Evolutionary conservation across 2,797 vertebrate genomes (phyloP).

Genomic region (Odontamblyopus rebecca): DNA sequence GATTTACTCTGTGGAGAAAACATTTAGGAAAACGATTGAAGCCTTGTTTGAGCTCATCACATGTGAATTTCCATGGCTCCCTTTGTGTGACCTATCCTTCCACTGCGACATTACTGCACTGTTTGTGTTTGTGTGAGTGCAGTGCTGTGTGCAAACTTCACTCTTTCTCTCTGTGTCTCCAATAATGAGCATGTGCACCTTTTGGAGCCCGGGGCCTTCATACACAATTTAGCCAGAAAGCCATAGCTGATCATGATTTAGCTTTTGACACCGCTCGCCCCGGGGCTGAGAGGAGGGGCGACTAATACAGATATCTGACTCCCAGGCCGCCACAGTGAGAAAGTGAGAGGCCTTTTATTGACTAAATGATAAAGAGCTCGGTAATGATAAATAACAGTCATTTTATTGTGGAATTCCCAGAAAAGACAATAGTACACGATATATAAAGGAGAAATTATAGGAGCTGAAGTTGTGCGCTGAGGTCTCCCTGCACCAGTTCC

Average conservation of each 20-base stretch:
- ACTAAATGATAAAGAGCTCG: slow-evolving; percentile 99
- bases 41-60: too few relatives aligned
- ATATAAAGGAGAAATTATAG: slow-evolving; percentile 88
- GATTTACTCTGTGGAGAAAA: neutral
- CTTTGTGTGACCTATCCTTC: slow-evolving; percentile 41
- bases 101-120: slow-evolving; percentile 66
- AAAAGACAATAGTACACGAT: slow-evolving; percentile 97
- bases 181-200: slow-evolving; percentile 99
- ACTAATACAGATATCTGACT: slow-evolving; percentile 99
- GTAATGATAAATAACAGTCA: slow-evolving; percentile 99
- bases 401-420: slow-evolving; percentile 99
- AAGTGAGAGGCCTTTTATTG: slow-evolving; percentile 98
- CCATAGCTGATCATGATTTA: slow-evolving; percentile 99
- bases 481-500: slow-evolving; percentile 71
- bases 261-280: slow-evolving; percentile 99
- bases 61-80: slow-evolving; percentile 38
- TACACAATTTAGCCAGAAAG: slow-evolving; percentile 99
- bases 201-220: slow-evolving; percentile 95
- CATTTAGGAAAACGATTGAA: neutral
- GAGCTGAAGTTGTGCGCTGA: slow-evolving; percentile 63
- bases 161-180: slow-evolving; percentile 87
- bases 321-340: slow-evolving; percentile 87
- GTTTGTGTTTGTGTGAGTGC: slow-evolving; percentile 56
- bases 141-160: slow-evolving; percentile 67
- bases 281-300: slow-evolving; percentile 84